These are phyloP conservation scores for Leptura quadrifasciata DNA, from an alignment of 2,888 invertebrate genomes.

Conservation along the genomic window DNA sequence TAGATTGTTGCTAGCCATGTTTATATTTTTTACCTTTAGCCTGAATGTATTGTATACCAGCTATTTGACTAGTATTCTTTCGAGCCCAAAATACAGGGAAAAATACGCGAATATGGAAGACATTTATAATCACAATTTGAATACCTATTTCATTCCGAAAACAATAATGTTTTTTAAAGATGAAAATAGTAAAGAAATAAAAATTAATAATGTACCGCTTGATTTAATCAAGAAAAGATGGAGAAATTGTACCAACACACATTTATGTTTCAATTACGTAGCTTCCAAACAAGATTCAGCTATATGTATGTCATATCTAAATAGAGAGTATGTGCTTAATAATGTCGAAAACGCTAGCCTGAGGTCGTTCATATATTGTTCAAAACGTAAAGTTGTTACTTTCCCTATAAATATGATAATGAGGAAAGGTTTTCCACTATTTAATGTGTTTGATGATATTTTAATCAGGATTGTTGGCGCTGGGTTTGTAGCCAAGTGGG, in stretches of 20 bases:
- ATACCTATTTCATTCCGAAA: constrained; percentile 59
- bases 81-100: constrained; percentile 59
- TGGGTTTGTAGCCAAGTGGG: constrained; percentile 61
- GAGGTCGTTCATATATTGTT: constrained; percentile 59
- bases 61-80: constrained; percentile 63
- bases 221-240: constrained; percentile 42
- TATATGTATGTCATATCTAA: constrained; percentile 63
- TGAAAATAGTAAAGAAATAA: constrained; percentile 15
- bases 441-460: constrained; percentile 60
- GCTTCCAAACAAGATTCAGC: constrained; percentile 58
- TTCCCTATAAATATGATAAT: constrained; percentile 68
- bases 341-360: constrained; percentile 59
- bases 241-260: constrained; percentile 56
- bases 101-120: constrained; percentile 61
- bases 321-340: constrained; percentile 62
- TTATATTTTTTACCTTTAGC: constrained; percentile 61
- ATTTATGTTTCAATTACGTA: constrained; percentile 59
- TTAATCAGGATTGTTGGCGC: constrained; percentile 63
- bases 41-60: constrained; percentile 62
- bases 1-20: constrained; percentile 53
- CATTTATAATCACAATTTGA: constrained; percentile 60
- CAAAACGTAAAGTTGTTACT: constrained; percentile 63
- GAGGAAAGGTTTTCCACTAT: constrained; percentile 68
- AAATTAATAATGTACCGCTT: constrained; percentile 43
- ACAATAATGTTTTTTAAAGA: constrained; percentile 56